Evolutionary conservation across 53 echinoderm and acorn worm species (phyloP).

Genomic region (Zoroaster sp.): DNA sequence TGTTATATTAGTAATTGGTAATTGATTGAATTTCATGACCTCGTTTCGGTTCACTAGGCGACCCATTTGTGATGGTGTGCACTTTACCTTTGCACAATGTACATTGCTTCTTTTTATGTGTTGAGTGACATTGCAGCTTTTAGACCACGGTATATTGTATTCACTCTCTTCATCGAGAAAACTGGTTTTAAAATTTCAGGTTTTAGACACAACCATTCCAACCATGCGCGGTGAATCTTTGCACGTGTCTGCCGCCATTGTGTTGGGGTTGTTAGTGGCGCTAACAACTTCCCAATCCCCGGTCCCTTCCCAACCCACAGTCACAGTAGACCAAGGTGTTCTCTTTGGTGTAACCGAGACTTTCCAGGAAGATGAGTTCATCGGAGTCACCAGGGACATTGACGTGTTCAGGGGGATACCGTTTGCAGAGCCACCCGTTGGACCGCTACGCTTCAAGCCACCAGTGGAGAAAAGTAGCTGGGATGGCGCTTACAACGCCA

Average conservation of each 20-base stretch:
- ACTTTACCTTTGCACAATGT: too few species aligned
- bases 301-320: too few species aligned
- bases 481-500: constrained; percentile 55
- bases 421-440: constrained; percentile 83
- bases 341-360: constrained; percentile 63
- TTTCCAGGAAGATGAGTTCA: constrained; percentile 59
- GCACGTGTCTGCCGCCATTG: neutral
- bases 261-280: neutral
- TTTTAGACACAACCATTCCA: too few species aligned
- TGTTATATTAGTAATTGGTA: too few species aligned
- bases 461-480: neutral
- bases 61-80: too few species aligned
- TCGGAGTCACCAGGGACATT: constrained; percentile 49
- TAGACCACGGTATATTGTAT: too few species aligned
- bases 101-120: too few species aligned
- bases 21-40: too few species aligned
- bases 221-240: neutral
- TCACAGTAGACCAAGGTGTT: constrained; percentile 57
- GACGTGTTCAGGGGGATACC: constrained; percentile 78
- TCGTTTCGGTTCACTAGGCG: too few species aligned
- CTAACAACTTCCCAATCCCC: neutral
- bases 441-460: neutral
- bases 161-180: too few species aligned
- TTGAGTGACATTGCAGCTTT: too few species aligned
- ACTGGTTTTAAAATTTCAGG: too few species aligned